Conservation (phyloP, 2,113 vertebrate genomes). For the Calidris pygmaea region DNA sequence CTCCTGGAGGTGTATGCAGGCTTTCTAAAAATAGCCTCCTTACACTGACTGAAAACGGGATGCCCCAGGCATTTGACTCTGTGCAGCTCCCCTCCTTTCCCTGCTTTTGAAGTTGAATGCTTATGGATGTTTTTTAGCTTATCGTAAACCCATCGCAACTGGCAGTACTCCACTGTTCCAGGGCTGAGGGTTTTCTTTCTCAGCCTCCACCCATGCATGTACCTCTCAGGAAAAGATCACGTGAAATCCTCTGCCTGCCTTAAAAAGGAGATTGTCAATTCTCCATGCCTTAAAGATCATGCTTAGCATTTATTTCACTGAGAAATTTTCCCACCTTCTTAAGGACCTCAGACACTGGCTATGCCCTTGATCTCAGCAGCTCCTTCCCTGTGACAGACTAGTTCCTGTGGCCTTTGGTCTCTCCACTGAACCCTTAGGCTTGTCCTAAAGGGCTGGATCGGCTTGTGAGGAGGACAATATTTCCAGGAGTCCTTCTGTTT, state of each 20-base stretch:
- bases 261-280: background rate
- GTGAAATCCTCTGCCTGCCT: background rate
- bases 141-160: constrained; percentile 31
- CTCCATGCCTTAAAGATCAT: background rate
- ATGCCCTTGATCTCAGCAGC: constrained; percentile 3
- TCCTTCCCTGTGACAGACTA: background rate
- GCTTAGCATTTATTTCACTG: constrained; percentile 6
- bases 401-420: constrained; percentile 18
- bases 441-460: background rate
- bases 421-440: background rate
- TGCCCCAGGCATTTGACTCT: constrained; percentile 20
- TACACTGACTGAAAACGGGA: constrained; percentile 5
- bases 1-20: background rate
- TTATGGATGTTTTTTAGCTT: constrained; percentile 51
- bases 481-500: background rate
- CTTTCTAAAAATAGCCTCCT: constrained; percentile 56
- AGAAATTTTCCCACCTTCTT: constrained; percentile 17
- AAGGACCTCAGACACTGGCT: constrained; percentile 1
- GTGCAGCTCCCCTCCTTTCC: constrained; percentile 33
- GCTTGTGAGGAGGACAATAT: background rate
- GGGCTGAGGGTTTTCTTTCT: constrained; percentile 54
- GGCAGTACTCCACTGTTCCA: constrained; percentile 3
- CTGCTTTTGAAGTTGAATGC: constrained; percentile 50
- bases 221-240: background rate
- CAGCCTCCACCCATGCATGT: constrained; percentile 50